Base-by-base conservation (phyloP, 2,113 vertebrate species). In the Fregetta grallaria region DNA sequence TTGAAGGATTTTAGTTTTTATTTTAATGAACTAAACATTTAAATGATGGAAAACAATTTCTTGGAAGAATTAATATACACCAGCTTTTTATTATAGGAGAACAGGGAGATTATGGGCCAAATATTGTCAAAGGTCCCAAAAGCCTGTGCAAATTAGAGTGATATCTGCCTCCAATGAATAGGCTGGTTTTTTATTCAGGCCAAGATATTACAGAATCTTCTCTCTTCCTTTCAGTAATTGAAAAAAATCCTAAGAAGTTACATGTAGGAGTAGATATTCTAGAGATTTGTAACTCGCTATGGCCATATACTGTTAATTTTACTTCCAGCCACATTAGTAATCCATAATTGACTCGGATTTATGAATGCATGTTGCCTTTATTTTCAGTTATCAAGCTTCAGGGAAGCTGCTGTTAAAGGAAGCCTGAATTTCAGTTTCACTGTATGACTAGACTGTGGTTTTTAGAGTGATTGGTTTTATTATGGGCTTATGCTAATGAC, bases 11-110 rank as follows among this genome's bases (percentile, higher is more conserved):
- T 97, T 76, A 78, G 68, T 58, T 36, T 92, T 86, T 71, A 90
- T 76, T 23, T 36, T n/a, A 38, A 82, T 81, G 67, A 94, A 94
- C 91, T 75, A 96, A 91, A 95, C 45, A 26, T 65, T 95, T 92
- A 62, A 68, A 92, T 79, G 38, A 67, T 40, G 40, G 71, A 85
- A 82, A 93, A 21, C 26, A 62, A 52, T 66, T 47, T 63, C 32
- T 86, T 50, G 40, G 14, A 16, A 44, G 7, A 77, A 52, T 66
- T 89, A 40, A 72, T 79, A 17, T 52, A 27, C 9, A 53, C 36
- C 21, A 68, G 9, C 29, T 61, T 74, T 44, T 73, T 23, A 29
- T 73, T 76, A 21, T 23, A 53, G 12, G 7, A 56, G 11, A 83
- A 67, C 4, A 30, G n/a, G 15, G 13, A 49, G 23, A 30, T 53